Conservation (phyloP, 2,888 invertebrate genomes). For the Smittia sp. region DNA sequence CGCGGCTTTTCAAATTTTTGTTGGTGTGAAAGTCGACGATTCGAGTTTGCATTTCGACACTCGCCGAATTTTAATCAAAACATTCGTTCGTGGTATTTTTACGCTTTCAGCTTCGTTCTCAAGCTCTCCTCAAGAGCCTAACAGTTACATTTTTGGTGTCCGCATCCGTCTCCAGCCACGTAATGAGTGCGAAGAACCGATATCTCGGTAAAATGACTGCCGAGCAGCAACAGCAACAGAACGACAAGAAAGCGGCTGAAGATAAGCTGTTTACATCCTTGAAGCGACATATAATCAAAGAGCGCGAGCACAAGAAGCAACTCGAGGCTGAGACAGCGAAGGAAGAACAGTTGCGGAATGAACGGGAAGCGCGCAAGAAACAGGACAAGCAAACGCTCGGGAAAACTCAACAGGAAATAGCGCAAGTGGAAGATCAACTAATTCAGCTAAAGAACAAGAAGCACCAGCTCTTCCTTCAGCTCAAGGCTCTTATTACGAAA, state of each 20-base stretch:
- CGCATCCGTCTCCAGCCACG: too few relatives aligned
- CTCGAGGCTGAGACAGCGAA: slow-evolving; percentile 32
- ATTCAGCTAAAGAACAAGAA: slow-evolving; percentile 34
- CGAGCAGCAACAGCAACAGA: background rate
- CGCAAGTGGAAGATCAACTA: slow-evolving; percentile 27
- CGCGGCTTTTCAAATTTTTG: too few relatives aligned
- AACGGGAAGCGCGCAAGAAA: slow-evolving; percentile 13
- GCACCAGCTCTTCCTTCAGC: slow-evolving; percentile 24
- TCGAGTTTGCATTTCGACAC: too few relatives aligned
- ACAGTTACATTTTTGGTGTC: too few relatives aligned
- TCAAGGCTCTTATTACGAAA: slow-evolving; percentile 29
- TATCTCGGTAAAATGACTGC: slow-evolving; percentile 18
- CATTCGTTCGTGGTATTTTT: too few relatives aligned
- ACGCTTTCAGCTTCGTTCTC: too few relatives aligned
- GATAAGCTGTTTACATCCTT: slow-evolving; percentile 22
- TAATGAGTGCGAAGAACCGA: slow-evolving; percentile 11
- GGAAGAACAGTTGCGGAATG: slow-evolving; percentile 31
- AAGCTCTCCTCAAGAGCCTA: too few relatives aligned
- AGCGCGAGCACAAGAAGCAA: slow-evolving; percentile 33
- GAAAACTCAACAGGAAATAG: slow-evolving; percentile 28
- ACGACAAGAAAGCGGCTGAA: slow-evolving; percentile 8
- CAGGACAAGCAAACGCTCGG: slow-evolving; percentile 31
- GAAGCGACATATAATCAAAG: slow-evolving; percentile 32
- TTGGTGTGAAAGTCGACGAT: too few relatives aligned
- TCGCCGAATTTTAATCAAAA: too few relatives aligned